Conservation (phyloP, 2,113 vertebrate genomes). For the Isichthys henryi region DNA sequence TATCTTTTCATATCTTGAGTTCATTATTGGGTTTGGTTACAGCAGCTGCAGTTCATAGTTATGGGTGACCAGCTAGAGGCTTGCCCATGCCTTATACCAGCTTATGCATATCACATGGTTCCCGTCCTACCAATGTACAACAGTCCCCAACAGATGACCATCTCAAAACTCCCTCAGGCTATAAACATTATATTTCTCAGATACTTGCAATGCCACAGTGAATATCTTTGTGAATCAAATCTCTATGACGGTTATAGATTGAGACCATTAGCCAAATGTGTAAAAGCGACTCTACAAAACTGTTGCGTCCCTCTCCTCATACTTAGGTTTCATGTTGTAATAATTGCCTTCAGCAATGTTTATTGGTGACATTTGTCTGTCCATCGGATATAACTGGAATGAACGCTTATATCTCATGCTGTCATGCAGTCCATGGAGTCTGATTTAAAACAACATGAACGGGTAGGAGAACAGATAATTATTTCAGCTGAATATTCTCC, state of each 20-base stretch:
- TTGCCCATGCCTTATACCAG: background rate
- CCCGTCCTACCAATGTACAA: background rate
- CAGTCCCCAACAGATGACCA: constrained; percentile 11
- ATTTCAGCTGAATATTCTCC: background rate
- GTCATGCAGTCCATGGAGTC: background rate
- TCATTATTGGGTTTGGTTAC: constrained; percentile 24
- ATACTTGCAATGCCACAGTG: background rate
- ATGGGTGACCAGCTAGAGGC: background rate
- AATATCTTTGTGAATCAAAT: background rate
- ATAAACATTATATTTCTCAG: background rate
- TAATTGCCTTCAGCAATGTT: background rate
- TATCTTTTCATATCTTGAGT: constrained; percentile 10
- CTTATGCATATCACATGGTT: constrained; percentile 17
- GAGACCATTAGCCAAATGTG: background rate
- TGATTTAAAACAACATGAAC: background rate
- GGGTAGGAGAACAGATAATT: background rate
- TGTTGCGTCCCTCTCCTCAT: background rate
- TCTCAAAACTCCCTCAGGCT: background rate
- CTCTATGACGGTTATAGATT: background rate
- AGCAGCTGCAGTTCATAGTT: constrained; percentile 5
- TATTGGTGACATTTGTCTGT: background rate
- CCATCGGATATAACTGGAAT: background rate
- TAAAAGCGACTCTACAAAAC: background rate
- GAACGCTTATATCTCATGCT: background rate
- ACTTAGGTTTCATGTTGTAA: background rate